Evolutionary conservation across 2,113 vertebrate species (phyloP), one percentile per base, ranked within the genome.

Genomic region (Polypterus bichir): DNA sequence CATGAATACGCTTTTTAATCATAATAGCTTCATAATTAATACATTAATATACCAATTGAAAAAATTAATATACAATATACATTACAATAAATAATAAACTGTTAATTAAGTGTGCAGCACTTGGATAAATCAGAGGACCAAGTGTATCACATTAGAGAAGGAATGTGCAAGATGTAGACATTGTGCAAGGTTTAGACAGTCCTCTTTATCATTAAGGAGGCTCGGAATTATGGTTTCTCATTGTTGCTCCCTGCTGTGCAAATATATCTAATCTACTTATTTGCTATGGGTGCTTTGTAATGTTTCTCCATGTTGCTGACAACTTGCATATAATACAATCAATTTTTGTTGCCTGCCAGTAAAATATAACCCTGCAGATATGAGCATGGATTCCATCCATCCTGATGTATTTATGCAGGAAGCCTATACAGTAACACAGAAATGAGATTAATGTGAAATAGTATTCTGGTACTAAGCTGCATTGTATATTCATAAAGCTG

Each of bases 111-210:
- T 27, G 27, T 27, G 27, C 27, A 27, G 27, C 27, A 27, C 27
- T 27, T 27, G 27, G 27, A 27, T 63, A 65, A 72, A 64, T 71
- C 65, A 61, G 46, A 59, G 45, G 59, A 59, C 62, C 65, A 54
- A 61, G 64, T 66, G 49, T 49, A 46, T 58, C 44, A 45, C 9
- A 44, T 3, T 57, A 45, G 56, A 65, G 61, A 69, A 73, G 69
- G 48, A 67, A 55, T 66, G 64, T 56, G 57, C 4, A 44, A 51
- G 71, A 66, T 49, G 44, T 62, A 67, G 68, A 68, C 65, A 62
- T 66, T 64, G 27, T 27, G 27, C 27, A 27, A 61, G 69, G 71
- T 71, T 69, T 75, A 54, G 54, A 27, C 27, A 27, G 27, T 62
- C 61, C 53, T 62, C 44, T 47, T 47, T 5, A 62, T 58, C 56